Evolutionary conservation across 2,113 vertebrate genomes (phyloP).

Genomic region (Ploceus nigricollis): DNA sequence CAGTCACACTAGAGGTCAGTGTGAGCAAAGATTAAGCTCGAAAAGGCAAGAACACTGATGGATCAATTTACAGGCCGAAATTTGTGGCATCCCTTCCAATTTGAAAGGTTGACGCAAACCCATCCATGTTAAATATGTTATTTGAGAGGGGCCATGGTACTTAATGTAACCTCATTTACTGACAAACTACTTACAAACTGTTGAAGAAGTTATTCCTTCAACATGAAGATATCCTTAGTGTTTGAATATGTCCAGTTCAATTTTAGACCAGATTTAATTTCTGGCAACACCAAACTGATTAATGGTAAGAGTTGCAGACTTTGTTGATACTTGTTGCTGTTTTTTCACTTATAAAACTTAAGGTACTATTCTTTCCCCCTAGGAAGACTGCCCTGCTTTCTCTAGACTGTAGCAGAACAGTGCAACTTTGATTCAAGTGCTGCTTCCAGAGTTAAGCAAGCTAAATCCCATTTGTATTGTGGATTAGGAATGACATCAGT

Average conservation of each 20-base stretch:
- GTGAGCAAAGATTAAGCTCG: not conserved
- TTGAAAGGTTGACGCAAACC: not conserved
- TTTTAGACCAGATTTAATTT: not conserved
- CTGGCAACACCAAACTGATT: not conserved
- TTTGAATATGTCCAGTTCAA: not conserved
- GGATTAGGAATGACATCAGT: not conserved
- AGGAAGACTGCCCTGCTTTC: not conserved
- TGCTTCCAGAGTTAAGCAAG: not conserved
- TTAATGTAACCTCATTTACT: not conserved
- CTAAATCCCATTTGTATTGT: not conserved
- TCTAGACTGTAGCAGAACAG: not conserved
- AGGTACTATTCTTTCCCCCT: not conserved
- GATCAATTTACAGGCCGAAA: fast-evolving
- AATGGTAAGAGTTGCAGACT: not conserved
- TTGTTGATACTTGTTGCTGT: not conserved
- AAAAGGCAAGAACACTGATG: not conserved
- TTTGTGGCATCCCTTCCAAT: not conserved
- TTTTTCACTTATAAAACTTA: not conserved
- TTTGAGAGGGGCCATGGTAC: not conserved
- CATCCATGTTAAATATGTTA: not conserved
- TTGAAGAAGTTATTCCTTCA: not conserved
- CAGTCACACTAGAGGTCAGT: slow-evolving; percentile 50
- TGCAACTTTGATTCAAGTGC: not conserved
- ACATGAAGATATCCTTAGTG: not conserved
- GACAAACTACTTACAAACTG: not conserved